phyloP scores from a whole-genome alignment of 2,888 invertebrate genomes.

The Synanthedon andrenaeformis region DNA sequence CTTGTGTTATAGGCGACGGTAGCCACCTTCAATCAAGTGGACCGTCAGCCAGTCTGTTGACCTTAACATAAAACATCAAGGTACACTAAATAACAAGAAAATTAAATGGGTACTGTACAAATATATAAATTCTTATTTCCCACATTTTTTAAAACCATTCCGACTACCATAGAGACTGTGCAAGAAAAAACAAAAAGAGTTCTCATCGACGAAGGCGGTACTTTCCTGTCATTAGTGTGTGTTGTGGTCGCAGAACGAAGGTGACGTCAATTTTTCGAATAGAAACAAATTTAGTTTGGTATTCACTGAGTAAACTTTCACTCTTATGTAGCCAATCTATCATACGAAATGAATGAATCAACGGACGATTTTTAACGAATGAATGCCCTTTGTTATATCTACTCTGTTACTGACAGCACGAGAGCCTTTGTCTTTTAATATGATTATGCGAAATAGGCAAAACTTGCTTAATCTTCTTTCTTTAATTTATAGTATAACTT shows the following conservation, averaged over 20 bases:
- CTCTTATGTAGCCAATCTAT: constrained; percentile 39
- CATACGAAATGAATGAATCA: constrained; percentile 35
- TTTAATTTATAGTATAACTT: too few species aligned
- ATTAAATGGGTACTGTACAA: too few species aligned
- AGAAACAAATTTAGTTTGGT: constrained; percentile 40
- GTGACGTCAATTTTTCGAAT: constrained; percentile 33
- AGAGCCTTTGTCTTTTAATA: background rate
- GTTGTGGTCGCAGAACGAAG: constrained; percentile 36
- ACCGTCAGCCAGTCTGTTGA: too few species aligned
- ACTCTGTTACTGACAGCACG: constrained; percentile 22
- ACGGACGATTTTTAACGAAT: constrained; percentile 31
- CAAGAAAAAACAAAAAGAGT: background rate
- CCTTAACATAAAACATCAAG: too few species aligned
- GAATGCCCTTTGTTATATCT: constrained; percentile 28
- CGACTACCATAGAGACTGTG: background rate
- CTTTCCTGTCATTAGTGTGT: constrained; percentile 55
- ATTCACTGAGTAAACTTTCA: constrained; percentile 47
- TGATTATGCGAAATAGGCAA: too few species aligned
- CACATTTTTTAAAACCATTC: background rate
- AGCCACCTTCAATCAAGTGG: too few species aligned
- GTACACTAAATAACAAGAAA: too few species aligned
- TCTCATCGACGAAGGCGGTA: constrained; percentile 13
- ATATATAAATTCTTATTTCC: background rate
- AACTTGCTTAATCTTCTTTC: too few species aligned
- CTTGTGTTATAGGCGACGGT: too few species aligned